Base-by-base conservation (phyloP, 2,113 vertebrate species). In the Bucco capensis region DNA sequence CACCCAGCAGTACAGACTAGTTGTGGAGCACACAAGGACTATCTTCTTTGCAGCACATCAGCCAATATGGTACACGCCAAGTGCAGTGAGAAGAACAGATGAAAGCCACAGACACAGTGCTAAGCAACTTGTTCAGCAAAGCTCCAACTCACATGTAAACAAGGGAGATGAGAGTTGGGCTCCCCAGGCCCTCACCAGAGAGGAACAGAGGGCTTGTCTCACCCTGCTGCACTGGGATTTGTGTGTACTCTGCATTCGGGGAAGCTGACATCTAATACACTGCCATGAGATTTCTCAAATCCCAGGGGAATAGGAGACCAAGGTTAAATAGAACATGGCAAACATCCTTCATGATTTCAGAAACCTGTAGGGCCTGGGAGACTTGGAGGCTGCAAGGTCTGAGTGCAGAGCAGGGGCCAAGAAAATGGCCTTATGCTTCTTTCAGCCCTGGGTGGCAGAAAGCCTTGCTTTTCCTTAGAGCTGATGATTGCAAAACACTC, bases 81-180 rank as follows among this genome's bases (percentile, higher is more conserved):
- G 74, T 38, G 83, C 16, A 4, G 73, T 66, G 86, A 86, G 93
- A 90, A 86, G 90, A 90, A 40, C 93, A 81, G 86, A 94, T 73
- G 92, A 93, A 82, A 94, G 94, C 77, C 89, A 89, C 93, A 89
- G 95, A 89, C 83, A 89, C 31, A 33, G 92, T 28, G 81, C 95
- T 76, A 96, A 94, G 92, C 92, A 62, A 92, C 86, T 90, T 84
- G 81, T 86, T 90, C 89, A 50, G 92, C 81, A 89, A 33, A 0
- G 83, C 84, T 90, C 86, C 14, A 76, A 85, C n/a, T 76, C 12
- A 0, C 66, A 8, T 62, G 92, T 92, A 93, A 96, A 94, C 92
- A 95, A 78, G 70, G 82, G 74, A 76, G 71, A 73, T 12, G 11
- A 22, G 66, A 76, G 47, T 2, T 85, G 66, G 54, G 38, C 71